Percentiles rank a stretch among this genome's conserved stretches.
These are phyloP conservation scores for Mormyrus hasselquistii DNA, from an alignment of 2,797 vertebrate species.

Conservation along the genomic window DNA sequence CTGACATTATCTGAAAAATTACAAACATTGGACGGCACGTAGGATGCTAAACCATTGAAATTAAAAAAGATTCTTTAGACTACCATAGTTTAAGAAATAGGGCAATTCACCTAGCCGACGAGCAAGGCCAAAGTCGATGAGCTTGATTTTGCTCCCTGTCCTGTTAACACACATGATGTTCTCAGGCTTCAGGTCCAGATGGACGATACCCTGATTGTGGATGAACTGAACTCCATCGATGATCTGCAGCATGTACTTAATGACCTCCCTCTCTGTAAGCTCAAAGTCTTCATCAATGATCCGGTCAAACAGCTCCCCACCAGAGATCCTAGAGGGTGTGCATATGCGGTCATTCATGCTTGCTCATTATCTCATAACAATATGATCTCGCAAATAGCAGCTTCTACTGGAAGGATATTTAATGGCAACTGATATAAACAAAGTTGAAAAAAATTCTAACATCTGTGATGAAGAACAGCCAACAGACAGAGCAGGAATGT, in stretches of 20 bases:
- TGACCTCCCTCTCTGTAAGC: constrained; percentile 89
- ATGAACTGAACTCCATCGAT: constrained; percentile 88
- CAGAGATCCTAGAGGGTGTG: constrained; percentile 70
- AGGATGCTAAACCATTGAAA: background rate
- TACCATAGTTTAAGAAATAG: background rate
- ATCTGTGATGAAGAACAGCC: background rate
- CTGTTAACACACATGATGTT: constrained; percentile 99
- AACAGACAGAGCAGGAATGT: background rate
- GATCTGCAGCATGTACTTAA: constrained; percentile 97
- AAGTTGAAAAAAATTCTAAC: background rate
- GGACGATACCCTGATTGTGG: constrained; percentile 91
- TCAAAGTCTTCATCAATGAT: constrained; percentile 98
- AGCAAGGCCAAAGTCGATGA: constrained; percentile 95
- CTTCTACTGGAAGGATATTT: background rate
- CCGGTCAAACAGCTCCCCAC: constrained; percentile 93
- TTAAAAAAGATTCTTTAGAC: background rate
- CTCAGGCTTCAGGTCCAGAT: constrained; percentile 94
- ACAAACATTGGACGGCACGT: background rate
- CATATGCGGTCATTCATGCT: background rate
- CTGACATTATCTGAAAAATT: background rate
- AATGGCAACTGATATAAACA: background rate
- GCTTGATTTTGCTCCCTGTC: constrained; percentile 90
- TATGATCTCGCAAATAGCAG: background rate
- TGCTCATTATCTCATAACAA: background rate
- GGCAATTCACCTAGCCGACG: constrained; percentile 73